Conservation (phyloP, 2,888 invertebrate species). For the Ischnus inquisitorius region DNA sequence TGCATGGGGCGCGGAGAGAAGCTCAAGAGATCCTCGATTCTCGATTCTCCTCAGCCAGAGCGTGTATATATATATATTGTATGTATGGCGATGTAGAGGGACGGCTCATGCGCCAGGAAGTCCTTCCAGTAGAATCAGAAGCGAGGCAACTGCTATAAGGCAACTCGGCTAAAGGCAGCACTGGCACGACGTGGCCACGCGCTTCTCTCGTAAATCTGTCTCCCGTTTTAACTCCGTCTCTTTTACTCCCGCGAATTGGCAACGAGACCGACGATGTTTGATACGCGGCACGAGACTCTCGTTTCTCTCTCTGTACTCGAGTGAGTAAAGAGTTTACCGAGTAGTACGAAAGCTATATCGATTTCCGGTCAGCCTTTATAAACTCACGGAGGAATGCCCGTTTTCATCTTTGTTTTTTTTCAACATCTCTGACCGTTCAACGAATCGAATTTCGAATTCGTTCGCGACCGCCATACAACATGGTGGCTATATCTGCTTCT, state of each 20-base stretch:
- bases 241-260: slow-evolving; percentile 25
- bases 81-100: slow-evolving; percentile 25
- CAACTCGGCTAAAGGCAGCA: slow-evolving; percentile 40
- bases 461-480: background rate
- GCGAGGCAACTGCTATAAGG: slow-evolving; percentile 54
- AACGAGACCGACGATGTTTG: slow-evolving; percentile 51
- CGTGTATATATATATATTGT: slow-evolving; percentile 22
- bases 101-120: slow-evolving; percentile 66
- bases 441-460: slow-evolving; percentile 55
- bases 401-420: slow-evolving; percentile 23
- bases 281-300: slow-evolving; percentile 68
- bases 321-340: slow-evolving; percentile 39
- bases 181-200: slow-evolving; percentile 65
- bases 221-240: slow-evolving; percentile 39
- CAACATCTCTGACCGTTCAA: slow-evolving; percentile 24
- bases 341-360: slow-evolving; percentile 29
- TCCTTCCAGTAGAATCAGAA: slow-evolving; percentile 60
- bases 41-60: slow-evolving; percentile 48
- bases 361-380: slow-evolving; percentile 50
- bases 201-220: slow-evolving; percentile 68
- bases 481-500: background rate
- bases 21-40: slow-evolving; percentile 58
- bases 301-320: background rate
- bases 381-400: slow-evolving; percentile 20
- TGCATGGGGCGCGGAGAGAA: slow-evolving; percentile 73